phyloP scores from a whole-genome alignment of 2,888 invertebrate genomes.

The Peribatodes rhomboidaria region DNA sequence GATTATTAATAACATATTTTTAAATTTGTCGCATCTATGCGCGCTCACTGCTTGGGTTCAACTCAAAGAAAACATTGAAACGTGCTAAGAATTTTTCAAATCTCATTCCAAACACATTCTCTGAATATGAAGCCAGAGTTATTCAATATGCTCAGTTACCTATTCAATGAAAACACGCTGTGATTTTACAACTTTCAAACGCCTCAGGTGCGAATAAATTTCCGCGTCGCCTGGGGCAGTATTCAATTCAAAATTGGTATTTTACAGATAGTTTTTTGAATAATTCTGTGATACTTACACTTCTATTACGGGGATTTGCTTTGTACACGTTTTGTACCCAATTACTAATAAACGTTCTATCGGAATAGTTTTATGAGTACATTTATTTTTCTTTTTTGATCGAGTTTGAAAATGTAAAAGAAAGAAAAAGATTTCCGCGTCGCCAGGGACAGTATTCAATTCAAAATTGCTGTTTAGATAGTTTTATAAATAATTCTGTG shows the following conservation, averaged over 20 bases:
- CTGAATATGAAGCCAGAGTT: slow-evolving; percentile 47
- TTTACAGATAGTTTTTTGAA: slow-evolving; percentile 29
- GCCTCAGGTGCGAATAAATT: slow-evolving; percentile 47
- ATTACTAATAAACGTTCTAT: not conserved
- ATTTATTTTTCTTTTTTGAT: too few relatives aligned
- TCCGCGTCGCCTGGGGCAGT: slow-evolving; percentile 30
- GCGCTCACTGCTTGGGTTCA: slow-evolving; percentile 31
- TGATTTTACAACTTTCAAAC: slow-evolving; percentile 47
- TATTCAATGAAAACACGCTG: slow-evolving; percentile 49
- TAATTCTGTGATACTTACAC: slow-evolving; percentile 27
- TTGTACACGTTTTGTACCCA: not conserved
- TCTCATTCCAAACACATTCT: slow-evolving; percentile 53
- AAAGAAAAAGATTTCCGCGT: slow-evolving; percentile 43
- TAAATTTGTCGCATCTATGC: slow-evolving; percentile 22
- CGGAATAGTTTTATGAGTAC: too few relatives aligned
- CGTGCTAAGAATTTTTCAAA: slow-evolving; percentile 59
- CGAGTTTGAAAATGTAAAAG: too few relatives aligned
- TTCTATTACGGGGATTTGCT: slow-evolving; percentile 9
- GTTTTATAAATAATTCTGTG: slow-evolving; percentile 29
- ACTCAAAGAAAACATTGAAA: slow-evolving; percentile 53
- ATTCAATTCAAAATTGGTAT: slow-evolving; percentile 35
- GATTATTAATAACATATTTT: too few relatives aligned
- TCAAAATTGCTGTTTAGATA: slow-evolving; percentile 30
- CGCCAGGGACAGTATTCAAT: slow-evolving; percentile 33
- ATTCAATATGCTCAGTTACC: slow-evolving; percentile 52